Base-by-base conservation (phyloP, 2,113 vertebrate genomes). In the Pangasianodon hypophthalmus region DNA sequence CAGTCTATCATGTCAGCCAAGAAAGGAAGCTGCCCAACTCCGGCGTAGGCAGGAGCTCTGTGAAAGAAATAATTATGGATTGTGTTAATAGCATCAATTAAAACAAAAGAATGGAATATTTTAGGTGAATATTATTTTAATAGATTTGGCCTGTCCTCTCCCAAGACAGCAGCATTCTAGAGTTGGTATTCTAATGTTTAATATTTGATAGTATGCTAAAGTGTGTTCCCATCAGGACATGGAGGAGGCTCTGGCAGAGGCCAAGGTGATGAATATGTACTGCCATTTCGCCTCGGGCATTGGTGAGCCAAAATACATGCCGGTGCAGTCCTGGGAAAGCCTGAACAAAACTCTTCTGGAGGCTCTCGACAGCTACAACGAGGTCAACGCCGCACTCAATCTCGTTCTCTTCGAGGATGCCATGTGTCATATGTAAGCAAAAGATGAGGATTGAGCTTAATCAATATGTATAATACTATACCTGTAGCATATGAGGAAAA, bases 341-440 rank as follows among this genome's bases (percentile, higher is more conserved):
- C 88, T 99, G 89, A 97, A 94, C 86, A 96, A 96, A 88, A 97
- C 94, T 62, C 96, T 99, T 7, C 84, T 95, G 92, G 97, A 99
- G 91, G 96, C 96, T 19, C 94, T 99, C 93, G 96, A 98, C 54
- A 95, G 86, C 88, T 97, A 99, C 97, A 99, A 99, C 0, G 98
- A 99, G 90, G 95, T 98, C 93, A 98, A 98, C 0, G 93, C 98
- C 26, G 97, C 96, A 44, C 97, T 99, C 92, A 96, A 95, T 94
- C 93, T 99, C 91, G 98, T 99, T 11, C 96, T 99, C 26, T 99
- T 99, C 90, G 98, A 99, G 92, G 98, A 99, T 0, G 98, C 98
- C 92, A 97, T 99, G 96, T 94, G 94, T 91, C 98, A 99, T 0
- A 91, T 99, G 98, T 99, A 95, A 97, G 98, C 91, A 46, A 26